Conservation (phyloP, 2,888 invertebrate genomes). For the Melinaea marsaeus region DNA sequence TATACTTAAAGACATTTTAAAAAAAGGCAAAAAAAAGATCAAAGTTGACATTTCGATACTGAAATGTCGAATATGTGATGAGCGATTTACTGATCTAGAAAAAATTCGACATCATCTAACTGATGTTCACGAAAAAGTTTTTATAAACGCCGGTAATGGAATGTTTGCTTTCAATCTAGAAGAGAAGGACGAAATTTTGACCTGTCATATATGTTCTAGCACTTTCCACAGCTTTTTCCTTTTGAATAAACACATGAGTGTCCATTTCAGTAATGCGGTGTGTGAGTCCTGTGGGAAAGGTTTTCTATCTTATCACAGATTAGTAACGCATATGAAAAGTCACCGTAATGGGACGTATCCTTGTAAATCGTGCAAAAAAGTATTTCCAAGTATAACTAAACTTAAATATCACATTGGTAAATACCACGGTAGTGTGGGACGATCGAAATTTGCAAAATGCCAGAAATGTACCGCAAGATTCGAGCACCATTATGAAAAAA, state of each 20-base stretch:
- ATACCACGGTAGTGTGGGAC: slow-evolving; percentile 25
- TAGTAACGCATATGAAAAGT: slow-evolving; percentile 30
- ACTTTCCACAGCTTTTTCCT: slow-evolving; percentile 33
- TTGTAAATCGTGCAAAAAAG: slow-evolving; percentile 30
- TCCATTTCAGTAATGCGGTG: slow-evolving; percentile 33
- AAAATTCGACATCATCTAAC: slow-evolving; percentile 32
- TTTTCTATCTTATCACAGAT: slow-evolving; percentile 29
- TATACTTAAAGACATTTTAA: slow-evolving; percentile 34
- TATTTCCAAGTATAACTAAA: slow-evolving; percentile 28
- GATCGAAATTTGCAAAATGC: slow-evolving; percentile 32
- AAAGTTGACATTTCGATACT: slow-evolving; percentile 40
- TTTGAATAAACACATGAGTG: slow-evolving; percentile 34
- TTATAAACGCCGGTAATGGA: slow-evolving; percentile 36
- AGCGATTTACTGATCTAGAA: slow-evolving; percentile 30
- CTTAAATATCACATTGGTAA: slow-evolving; percentile 33
- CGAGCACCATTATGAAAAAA: slow-evolving; percentile 35
- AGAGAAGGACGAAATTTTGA: slow-evolving; percentile 27
- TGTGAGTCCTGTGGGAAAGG: slow-evolving; percentile 36
- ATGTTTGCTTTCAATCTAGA: slow-evolving; percentile 30
- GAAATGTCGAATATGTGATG: slow-evolving; percentile 36
- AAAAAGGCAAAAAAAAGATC: slow-evolving; percentile 38
- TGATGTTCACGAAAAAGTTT: slow-evolving; percentile 30
- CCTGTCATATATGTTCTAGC: slow-evolving; percentile 31
- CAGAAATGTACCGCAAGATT: slow-evolving; percentile 32
- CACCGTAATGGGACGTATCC: slow-evolving; percentile 30